Base-by-base conservation (phyloP, 1,140 invertebrate species). In the Drosophila mojavensis region DNA sequence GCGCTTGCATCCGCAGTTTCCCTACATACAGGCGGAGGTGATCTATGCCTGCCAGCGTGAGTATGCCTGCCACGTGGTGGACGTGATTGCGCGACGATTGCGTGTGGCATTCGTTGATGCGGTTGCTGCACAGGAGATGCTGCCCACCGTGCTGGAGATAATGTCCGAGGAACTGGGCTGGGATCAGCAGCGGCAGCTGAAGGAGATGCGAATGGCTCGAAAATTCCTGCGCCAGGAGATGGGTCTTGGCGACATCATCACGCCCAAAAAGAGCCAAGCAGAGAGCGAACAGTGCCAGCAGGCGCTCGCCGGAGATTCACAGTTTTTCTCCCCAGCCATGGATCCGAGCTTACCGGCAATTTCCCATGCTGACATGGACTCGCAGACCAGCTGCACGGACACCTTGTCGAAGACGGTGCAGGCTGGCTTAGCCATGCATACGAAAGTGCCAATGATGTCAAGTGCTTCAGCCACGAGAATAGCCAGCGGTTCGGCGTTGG, bases 11-110 rank as follows among this genome's bases (percentile, higher is more conserved):
- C 74, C 73, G 0, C 50, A 66, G 5, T 89, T 75, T 11, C 84
- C 84, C 0, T 89, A 89, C 50, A 89, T 88, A 9, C 61, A 59
- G 39, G 84, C 84, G 0, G 84, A 88, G 30, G 65, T 88, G 0
- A 26, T 26, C 13, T 88, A 89, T 39, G 84, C 62, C 10, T 67
- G 65, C 17, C 60, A 58, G 6, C 63, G 60, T 6, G 84, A 88
- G 36, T 88, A 88, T n/a, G 84, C 84, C 48, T 75, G 67, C 41
- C 71, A 67, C 1, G 1, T 84, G 45, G 65, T 78, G 2, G 84
- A 88, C 51, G 54, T 88, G 13, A 72, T 88, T 2, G 80, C 84
- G 0, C 28, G 84, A 0, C 60, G 84, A 0, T 17, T 88, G 30
- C 73, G 80, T 5, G 43, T 80, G 10, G 80, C 84, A 13, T 88